Conservation (phyloP, 1,140 invertebrate species). For the Leptonema lineaticorne region DNA sequence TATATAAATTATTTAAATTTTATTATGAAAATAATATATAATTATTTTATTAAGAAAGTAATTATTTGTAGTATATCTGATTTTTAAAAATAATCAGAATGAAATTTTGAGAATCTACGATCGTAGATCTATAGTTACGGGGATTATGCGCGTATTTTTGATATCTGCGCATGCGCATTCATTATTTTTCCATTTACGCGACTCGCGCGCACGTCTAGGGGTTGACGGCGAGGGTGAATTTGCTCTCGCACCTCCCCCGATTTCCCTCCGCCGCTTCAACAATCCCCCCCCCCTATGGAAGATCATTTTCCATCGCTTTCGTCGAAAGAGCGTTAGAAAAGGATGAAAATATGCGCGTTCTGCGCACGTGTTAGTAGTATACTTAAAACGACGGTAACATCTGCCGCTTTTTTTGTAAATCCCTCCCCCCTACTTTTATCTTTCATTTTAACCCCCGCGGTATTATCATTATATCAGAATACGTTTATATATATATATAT, state of each 20-base stretch:
- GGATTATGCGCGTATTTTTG: constrained; percentile 19
- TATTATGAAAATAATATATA: no score
- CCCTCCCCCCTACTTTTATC: constrained; percentile 4
- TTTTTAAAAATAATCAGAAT: no score
- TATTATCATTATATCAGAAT: not conserved
- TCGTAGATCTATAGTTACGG: not conserved
- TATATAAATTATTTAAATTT: no score
- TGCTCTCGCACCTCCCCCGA: constrained; percentile 29
- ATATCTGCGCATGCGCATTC: constrained; percentile 36
- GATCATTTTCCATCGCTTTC: constrained; percentile 29
- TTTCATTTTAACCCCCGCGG: not conserved
- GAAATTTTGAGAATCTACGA: no score
- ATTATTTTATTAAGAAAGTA: no score
- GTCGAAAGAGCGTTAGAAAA: not conserved
- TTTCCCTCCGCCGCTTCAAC: constrained; percentile 17
- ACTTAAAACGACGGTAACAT: constrained; percentile 30
- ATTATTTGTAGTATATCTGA: no score
- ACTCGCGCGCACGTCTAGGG: constrained; percentile 34
- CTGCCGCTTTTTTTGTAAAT: constrained; percentile 38
- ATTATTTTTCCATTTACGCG: constrained; percentile 33
- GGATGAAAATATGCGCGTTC: constrained; percentile 16
- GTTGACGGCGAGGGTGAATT: constrained; percentile 41
- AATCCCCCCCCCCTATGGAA: constrained; percentile 21
- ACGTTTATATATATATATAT: no score
- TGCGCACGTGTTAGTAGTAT: constrained; percentile 33